Base-by-base conservation (phyloP, 2,113 vertebrate genomes). In the Cebidichthys violaceus region DNA sequence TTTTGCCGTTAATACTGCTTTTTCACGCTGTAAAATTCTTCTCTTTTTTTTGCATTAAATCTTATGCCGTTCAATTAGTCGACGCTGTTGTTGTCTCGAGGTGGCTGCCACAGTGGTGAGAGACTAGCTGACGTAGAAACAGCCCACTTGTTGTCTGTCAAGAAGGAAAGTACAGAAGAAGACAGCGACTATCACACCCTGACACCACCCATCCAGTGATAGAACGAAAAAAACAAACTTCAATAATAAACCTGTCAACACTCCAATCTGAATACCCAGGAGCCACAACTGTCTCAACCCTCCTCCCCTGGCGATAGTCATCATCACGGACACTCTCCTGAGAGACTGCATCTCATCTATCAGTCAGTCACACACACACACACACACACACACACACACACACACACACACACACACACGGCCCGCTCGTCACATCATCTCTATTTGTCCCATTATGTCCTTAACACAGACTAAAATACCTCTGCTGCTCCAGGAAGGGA, bases 201-300 rank as follows among this genome's bases (percentile, higher is more conserved):
- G 75, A 91, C 80, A 83, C 77, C 50, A 84, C 64, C 39, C 33
- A 62, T 73, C 80, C 83, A 74, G 57, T 39, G 50, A 62, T 61
- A 81, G 67, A 79, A 82, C 71, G 60, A 54, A n/a, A 52, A 59
- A 72, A 60, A 82, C 39, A 86, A 88, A 85, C 88, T 88, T 88
- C 86, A 88, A 87, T 92, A 91, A 94, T 91, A 92, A 93, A 93
- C 79, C 88, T 94, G 92, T 94, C 93, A 93, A 88, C 92, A 89
- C 86, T 89, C 79, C 76, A 68, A 90, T 90, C 86, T 90, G 83
- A 93, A 91, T 89, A 89, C 92, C 91, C 90, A 66, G 82, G 89
- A 92, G 86, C 71, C 86, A 70, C 71, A 76, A 87, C 77, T 86
- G 83, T 84, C 84, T 88, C 79, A 85, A 84, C 86, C 77, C 73